A percentile compares a stretch with the other conserved stretches of the same genome.
phyloP scores from a whole-genome alignment of 92 coral and sea anemone genomes.

The Palythoa caribaeorum region DNA sequence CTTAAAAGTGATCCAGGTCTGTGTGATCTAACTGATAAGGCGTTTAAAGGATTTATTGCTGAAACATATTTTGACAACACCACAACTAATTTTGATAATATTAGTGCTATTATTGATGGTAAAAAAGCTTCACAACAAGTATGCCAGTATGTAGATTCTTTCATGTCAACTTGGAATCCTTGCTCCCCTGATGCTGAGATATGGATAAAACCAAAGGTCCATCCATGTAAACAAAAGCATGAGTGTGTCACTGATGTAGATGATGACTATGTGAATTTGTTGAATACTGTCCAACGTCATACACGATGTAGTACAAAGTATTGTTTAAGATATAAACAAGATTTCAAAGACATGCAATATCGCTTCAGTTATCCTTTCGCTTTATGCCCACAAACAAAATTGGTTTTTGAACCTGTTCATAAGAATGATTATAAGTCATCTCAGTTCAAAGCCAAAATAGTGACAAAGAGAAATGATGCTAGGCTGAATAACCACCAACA shows the following conservation, averaged over 20 bases:
- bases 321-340: conserved; percentile 54
- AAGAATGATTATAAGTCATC: background rate
- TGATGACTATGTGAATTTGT: background rate
- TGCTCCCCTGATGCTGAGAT: background rate
- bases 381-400: background rate
- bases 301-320: conserved; percentile 47
- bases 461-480: no score
- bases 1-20: background rate
- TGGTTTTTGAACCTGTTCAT: background rate
- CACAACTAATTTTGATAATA: background rate
- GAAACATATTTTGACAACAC: background rate
- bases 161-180: background rate
- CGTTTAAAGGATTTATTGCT: background rate
- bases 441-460: no score
- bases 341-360: conserved; percentile 42
- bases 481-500: no score
- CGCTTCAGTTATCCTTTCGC: conserved; percentile 5
- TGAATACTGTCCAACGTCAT: conserved; percentile 26
- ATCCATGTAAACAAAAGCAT: background rate
- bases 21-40: background rate
- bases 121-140: conserved; percentile 2
- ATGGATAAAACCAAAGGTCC: background rate
- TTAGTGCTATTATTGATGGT: background rate
- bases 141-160: background rate
- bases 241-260: background rate